Evolutionary conservation across 2,888 invertebrate species (phyloP), one percentile per base, ranked within the genome.

Genomic region (Phragmatobia fuliginosa): DNA sequence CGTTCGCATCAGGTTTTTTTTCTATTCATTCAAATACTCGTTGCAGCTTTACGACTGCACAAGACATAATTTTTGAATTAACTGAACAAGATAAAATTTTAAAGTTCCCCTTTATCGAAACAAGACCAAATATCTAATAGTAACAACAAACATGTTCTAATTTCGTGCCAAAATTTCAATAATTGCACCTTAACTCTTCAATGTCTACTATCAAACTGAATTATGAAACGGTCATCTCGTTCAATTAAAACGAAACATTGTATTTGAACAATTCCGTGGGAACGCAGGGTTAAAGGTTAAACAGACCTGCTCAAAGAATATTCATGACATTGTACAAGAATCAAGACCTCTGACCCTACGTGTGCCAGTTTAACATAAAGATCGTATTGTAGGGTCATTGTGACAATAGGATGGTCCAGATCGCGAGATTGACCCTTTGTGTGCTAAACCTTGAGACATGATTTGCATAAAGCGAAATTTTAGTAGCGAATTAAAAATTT

Each of bases 321-420:
- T 73, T 66, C 70, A 64, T 71, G 65, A 85, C 88, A 88, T 87
- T 84, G 85, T 87, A 85, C 87, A 85, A 83, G 88, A 92, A 91
- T 93, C 92, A 90, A 88, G 91, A 92, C 92, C 90, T 92, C 79
- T 94, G 92, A 94, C 94, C 94, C 92, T 85, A 88, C 88, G 91
- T 90, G 90, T 90, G 90, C 76, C 82, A 60, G 75, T 77, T 87
- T 86, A 84, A 68, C 83, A 86, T 87, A 82, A 83, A 84, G 83
- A 85, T 75, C 71, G 63, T 66, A 79, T 73, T 74, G 72, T 81
- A 77, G 71, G 45, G 77, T 56, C 74, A 79, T 78, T 68, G 65
- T 32, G 65, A 72, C 82, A 82, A 79, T 76, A 62, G 68, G 68
- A 63, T 71, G 76, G 74, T 80, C 77, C 72, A 67, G 68, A 74